Evolutionary conservation across 2,797 vertebrate species (phyloP), one percentile per base, ranked within the genome.

Genomic region (Dryobates pubescens): DNA sequence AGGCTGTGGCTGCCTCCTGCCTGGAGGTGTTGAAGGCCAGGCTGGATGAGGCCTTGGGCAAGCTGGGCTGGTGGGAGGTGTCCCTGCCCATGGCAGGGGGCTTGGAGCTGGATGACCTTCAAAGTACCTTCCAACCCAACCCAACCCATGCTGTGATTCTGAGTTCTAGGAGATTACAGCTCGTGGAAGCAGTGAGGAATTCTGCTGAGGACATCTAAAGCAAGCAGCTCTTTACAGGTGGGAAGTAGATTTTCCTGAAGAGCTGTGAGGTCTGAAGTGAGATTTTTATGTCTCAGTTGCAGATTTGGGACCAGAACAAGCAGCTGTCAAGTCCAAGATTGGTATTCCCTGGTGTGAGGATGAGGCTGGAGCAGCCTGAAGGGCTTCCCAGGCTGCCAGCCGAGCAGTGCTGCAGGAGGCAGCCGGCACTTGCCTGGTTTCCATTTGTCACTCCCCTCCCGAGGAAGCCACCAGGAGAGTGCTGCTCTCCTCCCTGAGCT

Each of bases 391-490:
- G 43, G 32, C 36, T 5, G 1, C 36, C 61, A 76, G 64, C 27
- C 4, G 6, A 70, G 47, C 45, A 72, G 47, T 89, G 68, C 59
- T 41, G 41, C 0, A 4, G 57, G 38, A 84, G 38, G 59, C 61
- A 83, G 76, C 23, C 1, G 0, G 27, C 43, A 49, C 8, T 43
- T 76, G 19, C 75, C 81, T 69, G 1, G 70, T 93, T 79, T 63
- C 2, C 1, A 19, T 43, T 67, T 1, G 65, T 72, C 27, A 6
- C 53, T n/a, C 29, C 59, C 64, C 45, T 74, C 51, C 47, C 32
- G 61, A 71, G 67, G 61, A 76, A 83, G 45, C 13, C 4, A 1
- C 1, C 1, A 1, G 61, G 30, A 0, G 0, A 88, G 56, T 9
- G 22, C 34, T 20, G 45, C 58, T 59, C 56, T 61, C 54, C 59